Evolutionary conservation across 53 echinoderm and acorn worm genomes (phyloP), one percentile per base, ranked within the genome.

Genomic region (Paracentrotus lividus): DNA sequence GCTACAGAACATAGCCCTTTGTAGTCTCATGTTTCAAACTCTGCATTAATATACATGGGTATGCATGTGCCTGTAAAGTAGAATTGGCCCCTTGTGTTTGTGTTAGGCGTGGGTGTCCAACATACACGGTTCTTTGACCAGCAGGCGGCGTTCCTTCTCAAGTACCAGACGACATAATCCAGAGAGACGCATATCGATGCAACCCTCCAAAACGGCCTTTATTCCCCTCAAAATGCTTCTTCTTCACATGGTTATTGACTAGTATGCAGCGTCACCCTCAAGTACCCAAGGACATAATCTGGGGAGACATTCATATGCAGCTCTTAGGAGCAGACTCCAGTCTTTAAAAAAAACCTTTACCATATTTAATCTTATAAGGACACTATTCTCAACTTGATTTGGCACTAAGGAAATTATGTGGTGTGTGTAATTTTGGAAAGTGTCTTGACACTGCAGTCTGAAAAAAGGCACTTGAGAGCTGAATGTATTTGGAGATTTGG

Each of bases 81-180:
- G n/a, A n/a, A n/a, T n/a, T n/a, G n/a, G 81, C 42, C 72, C 81
- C 81, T 16, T 47, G 24, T 81, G 49, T 81, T 81, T 81, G 81
- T 45, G 33, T n/a, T n/a, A 81, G 13, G 81, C 81, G 81, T 81
- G 81, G 81, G 81, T 81, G 81, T 44, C 47, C 81, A 81, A 47
- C 47, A 45, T 26, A 14, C 81, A n/a, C 47, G 47, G 81, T 13
- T 81, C 81, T 81, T 81, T 81, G 81, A 49, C 81, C 81, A 81
- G 24, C 47, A 81, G 81, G 81, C 81, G 81, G 81, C 81, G 5
- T 9, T 81, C 47, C 45, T 81, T n/a, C 81, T 81, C 81, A 13
- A 81, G 81, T 44, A 81, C 45, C 81, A 44, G 81, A 47, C 81
- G 45, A 81, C 81, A 81, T 81, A 81, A 81, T 81, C 81, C 24